A percentile compares a stretch with the other conserved stretches of the same genome.
Conservation (phyloP, 1,140 invertebrate species). For the Drosophila trapezifrons region DNA sequence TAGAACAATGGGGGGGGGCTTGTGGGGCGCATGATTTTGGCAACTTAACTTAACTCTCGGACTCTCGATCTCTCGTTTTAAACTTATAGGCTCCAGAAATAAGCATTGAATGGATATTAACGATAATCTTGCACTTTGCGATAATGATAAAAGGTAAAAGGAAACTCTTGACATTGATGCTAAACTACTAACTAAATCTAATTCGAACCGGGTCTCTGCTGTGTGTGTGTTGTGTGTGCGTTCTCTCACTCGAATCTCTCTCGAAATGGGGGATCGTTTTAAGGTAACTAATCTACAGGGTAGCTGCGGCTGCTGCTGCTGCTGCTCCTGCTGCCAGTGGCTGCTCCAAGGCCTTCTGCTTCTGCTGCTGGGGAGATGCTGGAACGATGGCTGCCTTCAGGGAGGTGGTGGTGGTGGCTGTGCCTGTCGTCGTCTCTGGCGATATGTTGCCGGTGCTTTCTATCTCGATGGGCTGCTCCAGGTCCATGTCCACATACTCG, state of each 20-base stretch:
- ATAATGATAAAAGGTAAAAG: conserved; percentile 7
- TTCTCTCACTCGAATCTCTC: conserved; percentile 35
- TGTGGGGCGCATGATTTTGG: conserved; percentile 32
- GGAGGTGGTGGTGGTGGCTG: conserved; percentile 26
- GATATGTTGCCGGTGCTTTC: conserved; percentile 68
- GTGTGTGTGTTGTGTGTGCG: conserved; percentile 62
- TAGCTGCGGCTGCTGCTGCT: conserved; percentile 23
- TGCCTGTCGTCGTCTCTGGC: conserved; percentile 36
- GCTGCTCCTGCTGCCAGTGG: conserved; percentile 14
- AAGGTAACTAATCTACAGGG: conserved; percentile 38
- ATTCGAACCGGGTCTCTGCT: conserved; percentile 64
- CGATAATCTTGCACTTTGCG: conserved; percentile 72
- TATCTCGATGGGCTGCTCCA: conserved; percentile 75
- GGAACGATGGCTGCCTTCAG: conserved; percentile 50
- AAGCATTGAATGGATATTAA: conserved; percentile 29
- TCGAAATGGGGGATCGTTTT: conserved; percentile 17
- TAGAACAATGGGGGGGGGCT: conserved; percentile 33
- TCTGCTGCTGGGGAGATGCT: conserved; percentile 18
- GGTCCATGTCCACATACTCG: conserved; percentile 80
- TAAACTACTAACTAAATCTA: conserved; percentile 69
- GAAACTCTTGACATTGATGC: conserved; percentile 55
- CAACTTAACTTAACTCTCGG: conserved; percentile 49
- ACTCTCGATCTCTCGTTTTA: conserved; percentile 35
- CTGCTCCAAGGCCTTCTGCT: conserved; percentile 31
- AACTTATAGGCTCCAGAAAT: conserved; percentile 24